Evolutionary conservation across 2,797 vertebrate genomes (phyloP), one percentile per base, ranked within the genome.

Genomic region (Mionectes olivaceus): DNA sequence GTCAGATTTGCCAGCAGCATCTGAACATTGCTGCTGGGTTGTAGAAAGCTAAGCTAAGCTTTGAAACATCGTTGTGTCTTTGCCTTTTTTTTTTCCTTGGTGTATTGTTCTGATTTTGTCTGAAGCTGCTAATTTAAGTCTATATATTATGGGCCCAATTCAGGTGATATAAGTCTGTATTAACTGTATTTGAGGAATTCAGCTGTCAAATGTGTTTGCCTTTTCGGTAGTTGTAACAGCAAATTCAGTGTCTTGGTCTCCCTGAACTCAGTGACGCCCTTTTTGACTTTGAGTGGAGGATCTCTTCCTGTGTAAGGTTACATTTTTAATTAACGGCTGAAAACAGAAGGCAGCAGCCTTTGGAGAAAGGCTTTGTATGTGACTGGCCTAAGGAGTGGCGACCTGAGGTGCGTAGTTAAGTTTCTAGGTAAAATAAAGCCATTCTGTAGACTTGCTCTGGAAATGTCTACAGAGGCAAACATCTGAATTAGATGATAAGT

Each of bases 321-420:
- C 59, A 33, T 24, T 80, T 96, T 95, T 97, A 94, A 96, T 95
- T 94, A 96, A 94, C 96, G 90, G 50, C 56, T 73, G 78, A 61
- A 71, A 92, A 69, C 68, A n/a, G 35, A 52, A 52, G 25, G 78
- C 88, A 90, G 68, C 87, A 81, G 41, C 47, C 67, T 94, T 88
- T 92, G 37, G 44, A 84, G 64, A 65, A 85, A 56, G 68, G 35
- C 83, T 91, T 80, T 87, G 60, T 91, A 13, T 80, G 86, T 82
- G 81, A 18, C 61, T 86, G 70, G 60, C 57, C 80, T 85, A 93
- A 90, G 73, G 82, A 96, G 60, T 33, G 63, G n/a, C 11, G 50
- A 87, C 50, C 92, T 74, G 75, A 92, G 65, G 65, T 82, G 47
- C 2, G 2, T 60, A 82, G 85, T 94, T 46, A 69, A 49, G 49